A percentile compares a stretch with the other conserved stretches of the same genome.
Conservation (phyloP, 92 coral and sea anemone species). For the Pocillopora meandrina region DNA sequence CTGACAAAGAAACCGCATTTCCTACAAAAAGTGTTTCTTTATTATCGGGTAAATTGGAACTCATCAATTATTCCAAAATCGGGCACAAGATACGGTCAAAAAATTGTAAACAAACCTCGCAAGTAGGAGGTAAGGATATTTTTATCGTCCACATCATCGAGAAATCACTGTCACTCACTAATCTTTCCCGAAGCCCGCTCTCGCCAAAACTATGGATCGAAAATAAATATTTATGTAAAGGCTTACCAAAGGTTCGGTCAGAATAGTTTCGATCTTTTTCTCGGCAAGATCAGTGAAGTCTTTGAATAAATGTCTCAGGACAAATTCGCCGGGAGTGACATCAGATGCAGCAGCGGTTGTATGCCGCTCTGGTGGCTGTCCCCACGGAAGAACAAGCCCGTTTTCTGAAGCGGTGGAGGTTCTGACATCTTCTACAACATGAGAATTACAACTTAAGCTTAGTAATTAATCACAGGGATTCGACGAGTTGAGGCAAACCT, state of each 20-base stretch:
- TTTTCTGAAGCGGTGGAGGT: slow-evolving; percentile 59
- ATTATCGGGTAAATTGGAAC: not conserved
- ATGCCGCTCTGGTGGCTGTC: slow-evolving; percentile 70
- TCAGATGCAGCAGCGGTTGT: slow-evolving; percentile 49
- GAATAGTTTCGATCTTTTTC: slow-evolving; percentile 86
- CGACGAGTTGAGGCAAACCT: not conserved
- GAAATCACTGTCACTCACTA: not conserved
- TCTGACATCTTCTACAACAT: slow-evolving; percentile 58
- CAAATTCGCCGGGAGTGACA: slow-evolving; percentile 96
- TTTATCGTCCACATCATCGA: not conserved
- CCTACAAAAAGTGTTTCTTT: not conserved
- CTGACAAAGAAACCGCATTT: not conserved
- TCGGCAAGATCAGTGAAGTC: slow-evolving; percentile 94
- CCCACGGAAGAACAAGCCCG: slow-evolving; percentile 83
- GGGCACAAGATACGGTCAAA: slow-evolving; percentile 24
- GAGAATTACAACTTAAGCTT: not conserved
- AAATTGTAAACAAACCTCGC: not conserved
- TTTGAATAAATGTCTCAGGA: slow-evolving; percentile 86
- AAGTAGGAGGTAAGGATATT: not conserved
- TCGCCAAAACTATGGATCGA: not conserved
- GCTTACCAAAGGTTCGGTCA: slow-evolving; percentile 95
- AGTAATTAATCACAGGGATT: not conserved
- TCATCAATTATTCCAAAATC: slow-evolving; percentile 23
- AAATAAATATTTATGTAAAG: slow-evolving; percentile 1
- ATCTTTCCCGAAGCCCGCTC: slow-evolving; percentile 3